Percentiles rank a stretch among this genome's conserved stretches.
These are phyloP conservation scores for Piliocolobus tephrosceles DNA, from an alignment of 2,113 vertebrate genomes.

Conservation along the genomic window DNA sequence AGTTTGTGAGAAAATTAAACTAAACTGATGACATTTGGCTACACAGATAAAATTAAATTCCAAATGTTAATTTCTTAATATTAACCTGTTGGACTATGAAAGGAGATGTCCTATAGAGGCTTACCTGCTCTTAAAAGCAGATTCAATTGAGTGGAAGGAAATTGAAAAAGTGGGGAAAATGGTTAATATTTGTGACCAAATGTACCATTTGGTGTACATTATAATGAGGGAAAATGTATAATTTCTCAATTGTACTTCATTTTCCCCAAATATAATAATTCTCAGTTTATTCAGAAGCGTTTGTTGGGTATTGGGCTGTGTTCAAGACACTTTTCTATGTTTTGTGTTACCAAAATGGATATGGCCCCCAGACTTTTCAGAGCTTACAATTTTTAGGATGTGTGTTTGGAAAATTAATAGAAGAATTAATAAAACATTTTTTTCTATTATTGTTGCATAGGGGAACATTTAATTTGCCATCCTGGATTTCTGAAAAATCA, in stretches of 20 bases:
- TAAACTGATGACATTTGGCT: not conserved
- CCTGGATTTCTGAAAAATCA: not conserved
- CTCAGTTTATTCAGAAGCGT: not conserved
- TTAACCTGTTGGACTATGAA: not conserved
- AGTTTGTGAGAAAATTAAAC: conserved; percentile 5
- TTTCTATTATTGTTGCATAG: not conserved
- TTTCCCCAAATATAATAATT: not conserved
- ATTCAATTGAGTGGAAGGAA: not conserved
- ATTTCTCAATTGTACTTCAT: not conserved
- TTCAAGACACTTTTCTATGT: not conserved
- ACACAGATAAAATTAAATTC: not conserved
- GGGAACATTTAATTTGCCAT: not conserved
- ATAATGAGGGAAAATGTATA: not conserved
- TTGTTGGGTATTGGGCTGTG: not conserved
- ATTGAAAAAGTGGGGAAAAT: not conserved
- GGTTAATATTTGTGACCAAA: not conserved
- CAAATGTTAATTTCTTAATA: not conserved
- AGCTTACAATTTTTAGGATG: not conserved
- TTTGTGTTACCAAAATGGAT: not conserved
- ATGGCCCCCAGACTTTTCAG: not conserved
- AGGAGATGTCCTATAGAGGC: not conserved
- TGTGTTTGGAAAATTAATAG: not conserved
- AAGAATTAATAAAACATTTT: not conserved
- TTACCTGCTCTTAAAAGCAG: not conserved
- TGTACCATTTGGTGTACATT: not conserved